Evolutionary conservation across 2,113 vertebrate genomes (phyloP).

Genomic region (Colius striatus): DNA sequence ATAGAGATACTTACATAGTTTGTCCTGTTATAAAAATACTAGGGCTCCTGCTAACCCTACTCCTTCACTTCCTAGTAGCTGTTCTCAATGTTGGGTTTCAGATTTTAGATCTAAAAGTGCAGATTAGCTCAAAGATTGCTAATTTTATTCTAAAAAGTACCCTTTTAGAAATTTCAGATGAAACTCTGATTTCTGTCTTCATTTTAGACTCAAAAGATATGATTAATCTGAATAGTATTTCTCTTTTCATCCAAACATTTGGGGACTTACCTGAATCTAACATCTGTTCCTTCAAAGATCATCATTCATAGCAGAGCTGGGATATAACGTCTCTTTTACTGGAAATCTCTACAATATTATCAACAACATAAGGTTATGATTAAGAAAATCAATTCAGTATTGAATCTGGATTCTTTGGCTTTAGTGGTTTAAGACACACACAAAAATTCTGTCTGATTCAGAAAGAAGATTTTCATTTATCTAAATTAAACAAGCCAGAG

Average conservation of each 20-base stretch:
- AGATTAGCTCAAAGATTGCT: background rate
- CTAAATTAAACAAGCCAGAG: background rate
- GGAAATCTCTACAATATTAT: background rate
- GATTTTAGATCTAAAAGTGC: background rate
- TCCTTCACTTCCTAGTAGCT: background rate
- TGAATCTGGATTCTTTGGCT: slow-evolving; percentile 10
- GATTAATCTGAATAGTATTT: background rate
- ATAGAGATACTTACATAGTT: background rate
- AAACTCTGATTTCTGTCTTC: background rate
- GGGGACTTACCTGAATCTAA: background rate
- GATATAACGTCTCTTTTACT: background rate
- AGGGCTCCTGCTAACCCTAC: background rate
- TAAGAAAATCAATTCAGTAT: slow-evolving; percentile 14
- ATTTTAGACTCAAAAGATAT: background rate
- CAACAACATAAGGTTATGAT: background rate
- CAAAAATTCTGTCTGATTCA: background rate
- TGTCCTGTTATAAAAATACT: background rate
- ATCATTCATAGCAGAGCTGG: background rate
- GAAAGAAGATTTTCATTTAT: background rate
- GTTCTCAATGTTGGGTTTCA: background rate
- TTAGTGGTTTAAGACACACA: background rate
- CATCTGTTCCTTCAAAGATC: background rate
- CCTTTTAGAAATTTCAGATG: background rate
- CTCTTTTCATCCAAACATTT: background rate
- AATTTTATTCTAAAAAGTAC: background rate